Conservation (phyloP, 2,113 vertebrate genomes). For the Amazona vittata region DNA sequence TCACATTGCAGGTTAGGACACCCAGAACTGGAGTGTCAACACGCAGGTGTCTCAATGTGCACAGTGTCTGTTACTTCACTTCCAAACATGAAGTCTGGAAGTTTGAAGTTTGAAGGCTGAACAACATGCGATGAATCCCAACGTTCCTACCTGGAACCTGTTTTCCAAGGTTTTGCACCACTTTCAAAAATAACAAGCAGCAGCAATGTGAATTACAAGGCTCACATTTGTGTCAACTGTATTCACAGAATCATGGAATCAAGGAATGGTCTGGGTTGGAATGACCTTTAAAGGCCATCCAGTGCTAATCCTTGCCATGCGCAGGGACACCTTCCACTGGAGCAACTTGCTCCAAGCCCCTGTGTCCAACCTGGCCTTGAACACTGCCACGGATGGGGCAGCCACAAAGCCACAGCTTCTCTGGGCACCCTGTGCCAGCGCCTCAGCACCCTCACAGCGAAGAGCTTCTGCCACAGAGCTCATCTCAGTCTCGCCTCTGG, state of each 20-base stretch:
- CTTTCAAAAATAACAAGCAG: neutral
- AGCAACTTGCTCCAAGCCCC: neutral
- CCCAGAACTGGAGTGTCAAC: neutral
- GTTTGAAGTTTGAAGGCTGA: neutral
- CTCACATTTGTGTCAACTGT: rapidly evolving
- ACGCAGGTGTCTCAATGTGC: neutral
- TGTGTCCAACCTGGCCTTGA: rapidly evolving
- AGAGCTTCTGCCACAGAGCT: no score
- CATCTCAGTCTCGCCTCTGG: no score
- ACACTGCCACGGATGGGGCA: no score
- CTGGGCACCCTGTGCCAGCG: no score
- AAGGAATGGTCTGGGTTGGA: neutral
- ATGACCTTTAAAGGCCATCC: neutral
- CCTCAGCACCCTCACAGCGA: no score
- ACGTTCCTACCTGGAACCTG: rapidly evolving
- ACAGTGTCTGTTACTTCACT: neutral
- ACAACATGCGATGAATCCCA: rapidly evolving
- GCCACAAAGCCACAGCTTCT: no score
- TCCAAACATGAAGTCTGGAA: neutral
- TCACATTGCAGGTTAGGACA: neutral
- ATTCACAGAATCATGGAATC: neutral
- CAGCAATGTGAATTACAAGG: neutral
- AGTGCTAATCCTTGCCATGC: rapidly evolving
- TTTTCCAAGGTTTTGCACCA: neutral
- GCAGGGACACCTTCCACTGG: neutral